Percentiles rank a stretch among this genome's conserved stretches.
phyloP scores from a whole-genome alignment of 2,797 vertebrate genomes.

The Percopsis omiscomaycus region DNA sequence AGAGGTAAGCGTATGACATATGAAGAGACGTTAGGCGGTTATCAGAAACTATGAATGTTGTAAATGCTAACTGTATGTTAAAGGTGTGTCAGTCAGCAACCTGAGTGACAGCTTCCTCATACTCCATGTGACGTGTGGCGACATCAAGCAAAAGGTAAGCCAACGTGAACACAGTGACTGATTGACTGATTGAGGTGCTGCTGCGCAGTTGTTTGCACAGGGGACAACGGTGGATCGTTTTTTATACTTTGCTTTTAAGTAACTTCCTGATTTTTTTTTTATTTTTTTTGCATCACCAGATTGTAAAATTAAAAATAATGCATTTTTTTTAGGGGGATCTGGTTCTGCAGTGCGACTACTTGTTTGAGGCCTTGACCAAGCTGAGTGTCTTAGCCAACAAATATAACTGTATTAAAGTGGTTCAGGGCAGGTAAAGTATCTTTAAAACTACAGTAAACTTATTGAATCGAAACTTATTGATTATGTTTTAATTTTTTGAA shows the following conservation, averaged over 20 bases:
- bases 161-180: neutral
- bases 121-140: slow-evolving; percentile 85
- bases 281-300: neutral
- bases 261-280: too few relatives aligned
- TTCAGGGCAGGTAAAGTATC: slow-evolving; percentile 84
- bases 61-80: neutral
- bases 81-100: slow-evolving; percentile 91
- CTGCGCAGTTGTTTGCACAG: neutral
- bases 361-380: slow-evolving; percentile 88
- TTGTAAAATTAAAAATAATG: neutral
- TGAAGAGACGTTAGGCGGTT: neutral
- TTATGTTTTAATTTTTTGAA: neutral
- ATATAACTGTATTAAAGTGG: slow-evolving; percentile 77
- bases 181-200: neutral
- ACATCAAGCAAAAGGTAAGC: slow-evolving; percentile 88
- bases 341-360: slow-evolving; percentile 85
- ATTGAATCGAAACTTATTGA: too few relatives aligned
- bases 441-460: neutral
- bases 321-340: slow-evolving; percentile 82
- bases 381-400: slow-evolving; percentile 82
- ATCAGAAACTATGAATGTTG: too few relatives aligned
- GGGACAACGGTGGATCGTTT: too few relatives aligned
- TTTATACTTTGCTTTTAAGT: too few relatives aligned
- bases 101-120: slow-evolving; percentile 89
- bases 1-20: slow-evolving; percentile 76